Evolutionary conservation across 2,888 invertebrate genomes (phyloP).

Genomic region (Andrena chrysosceles): DNA sequence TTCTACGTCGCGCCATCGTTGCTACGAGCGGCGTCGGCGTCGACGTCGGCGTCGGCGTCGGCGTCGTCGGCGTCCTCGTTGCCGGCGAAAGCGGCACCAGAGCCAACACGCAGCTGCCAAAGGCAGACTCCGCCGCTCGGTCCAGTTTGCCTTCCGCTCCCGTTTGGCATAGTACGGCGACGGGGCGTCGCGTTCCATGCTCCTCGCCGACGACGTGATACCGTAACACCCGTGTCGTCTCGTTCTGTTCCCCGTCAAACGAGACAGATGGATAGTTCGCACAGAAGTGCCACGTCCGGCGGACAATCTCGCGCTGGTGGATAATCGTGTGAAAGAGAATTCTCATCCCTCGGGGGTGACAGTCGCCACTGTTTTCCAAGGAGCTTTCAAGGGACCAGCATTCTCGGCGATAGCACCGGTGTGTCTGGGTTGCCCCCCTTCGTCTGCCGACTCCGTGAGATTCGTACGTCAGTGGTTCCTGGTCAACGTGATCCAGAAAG

Average conservation of each 20-base stretch:
- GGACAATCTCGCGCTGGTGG: conserved; percentile 32
- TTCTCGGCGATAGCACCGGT: background rate
- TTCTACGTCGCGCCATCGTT: conserved; percentile 69
- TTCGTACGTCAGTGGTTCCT: conserved; percentile 22
- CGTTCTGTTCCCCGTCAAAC: background rate
- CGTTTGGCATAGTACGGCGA: conserved; percentile 61
- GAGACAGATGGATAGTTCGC: conserved; percentile 20
- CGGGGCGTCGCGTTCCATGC: conserved; percentile 49
- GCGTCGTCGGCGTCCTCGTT: conserved; percentile 66
- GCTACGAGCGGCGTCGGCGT: conserved; percentile 69
- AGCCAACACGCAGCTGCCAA: conserved; percentile 70
- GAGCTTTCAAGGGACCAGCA: background rate
- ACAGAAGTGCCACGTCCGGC: background rate
- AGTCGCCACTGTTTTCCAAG: background rate
- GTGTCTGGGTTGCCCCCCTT: background rate
- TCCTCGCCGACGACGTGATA: conserved; percentile 43
- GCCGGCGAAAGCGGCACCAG: conserved; percentile 69
- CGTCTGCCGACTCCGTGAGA: background rate
- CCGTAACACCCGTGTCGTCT: conserved; percentile 28
- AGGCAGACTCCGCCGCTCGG: conserved; percentile 72
- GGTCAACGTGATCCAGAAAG: conserved; percentile 44
- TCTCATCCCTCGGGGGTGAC: conserved; percentile 23
- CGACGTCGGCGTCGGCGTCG: conserved; percentile 62
- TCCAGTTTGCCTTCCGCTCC: conserved; percentile 73
- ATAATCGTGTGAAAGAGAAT: conserved; percentile 35